Evolutionary conservation across 2,797 vertebrate species (phyloP).

Genomic region (Bovichtus variegatus): DNA sequence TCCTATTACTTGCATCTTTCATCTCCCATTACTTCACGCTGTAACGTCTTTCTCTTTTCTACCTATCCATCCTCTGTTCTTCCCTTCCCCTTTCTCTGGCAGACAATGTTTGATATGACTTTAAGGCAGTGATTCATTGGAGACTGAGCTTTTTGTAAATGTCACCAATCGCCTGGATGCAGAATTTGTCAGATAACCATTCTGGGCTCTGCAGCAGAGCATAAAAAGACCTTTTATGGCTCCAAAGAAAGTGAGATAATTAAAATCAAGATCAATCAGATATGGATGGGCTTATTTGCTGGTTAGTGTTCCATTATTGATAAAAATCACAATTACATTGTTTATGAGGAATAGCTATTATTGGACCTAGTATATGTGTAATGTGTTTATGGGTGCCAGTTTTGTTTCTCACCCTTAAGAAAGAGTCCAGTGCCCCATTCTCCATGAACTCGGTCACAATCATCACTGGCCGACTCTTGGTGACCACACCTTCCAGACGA

Average conservation of each 20-base stretch:
- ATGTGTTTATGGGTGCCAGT: conserved; percentile 10
- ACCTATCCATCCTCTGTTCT: not conserved
- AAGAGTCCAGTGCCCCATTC: conserved; percentile 96
- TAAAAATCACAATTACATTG: conserved; percentile 29
- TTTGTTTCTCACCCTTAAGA: conserved; percentile 91
- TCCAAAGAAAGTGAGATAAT: conserved; percentile 47
- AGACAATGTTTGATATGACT: conserved; percentile 66
- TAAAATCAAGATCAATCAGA: conserved; percentile 51
- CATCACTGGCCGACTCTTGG: conserved; percentile 98
- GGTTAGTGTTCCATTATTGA: conserved; percentile 3
- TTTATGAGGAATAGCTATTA: conserved; percentile 10
- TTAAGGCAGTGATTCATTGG: conserved; percentile 64
- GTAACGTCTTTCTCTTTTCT: conserved; percentile 23
- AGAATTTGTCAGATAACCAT: conserved; percentile 57
- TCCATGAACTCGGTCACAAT: conserved; percentile 99
- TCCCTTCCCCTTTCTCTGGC: conserved; percentile 22
- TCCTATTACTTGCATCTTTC: not conserved
- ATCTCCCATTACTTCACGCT: conserved; percentile 15
- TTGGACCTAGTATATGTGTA: not conserved
- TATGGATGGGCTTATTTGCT: conserved; percentile 26
- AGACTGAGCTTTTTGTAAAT: conserved; percentile 76
- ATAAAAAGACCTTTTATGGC: conserved; percentile 52
- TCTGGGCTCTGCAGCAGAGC: conserved; percentile 22
- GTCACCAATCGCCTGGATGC: conserved; percentile 63
- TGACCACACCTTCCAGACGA: conserved; percentile 97